Conservation (phyloP, 2,113 vertebrate genomes). For the Scomber colias region DNA sequence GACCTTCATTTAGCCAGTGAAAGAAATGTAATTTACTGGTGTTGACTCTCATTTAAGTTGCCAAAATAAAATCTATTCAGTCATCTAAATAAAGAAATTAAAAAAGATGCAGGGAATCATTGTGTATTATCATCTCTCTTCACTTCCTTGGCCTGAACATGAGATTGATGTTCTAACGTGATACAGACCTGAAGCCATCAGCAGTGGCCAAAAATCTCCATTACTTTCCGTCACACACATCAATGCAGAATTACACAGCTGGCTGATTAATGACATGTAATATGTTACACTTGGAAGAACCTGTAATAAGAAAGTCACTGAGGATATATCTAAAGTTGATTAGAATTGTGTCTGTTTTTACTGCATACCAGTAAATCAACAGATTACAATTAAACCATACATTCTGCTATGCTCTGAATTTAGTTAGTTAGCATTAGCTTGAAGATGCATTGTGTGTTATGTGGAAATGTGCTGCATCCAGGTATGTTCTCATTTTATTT, state of each 20-base stretch:
- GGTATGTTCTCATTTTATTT: neutral
- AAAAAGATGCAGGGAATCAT: neutral
- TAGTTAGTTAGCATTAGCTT: neutral
- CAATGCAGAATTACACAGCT: slow-evolving; percentile 45
- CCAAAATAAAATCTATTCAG: too few species aligned
- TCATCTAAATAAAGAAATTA: neutral
- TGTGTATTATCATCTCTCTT: neutral
- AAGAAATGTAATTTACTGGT: too few species aligned
- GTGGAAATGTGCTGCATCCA: neutral
- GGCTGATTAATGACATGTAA: slow-evolving; percentile 50
- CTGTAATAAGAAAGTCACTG: slow-evolving; percentile 32
- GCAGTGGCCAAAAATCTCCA: slow-evolving; percentile 18
- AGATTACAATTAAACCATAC: neutral
- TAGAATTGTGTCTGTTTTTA: neutral
- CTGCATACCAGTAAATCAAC: slow-evolving; percentile 18
- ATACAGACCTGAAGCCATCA: slow-evolving; percentile 7
- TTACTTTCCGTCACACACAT: slow-evolving; percentile 33
- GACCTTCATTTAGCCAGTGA: too few species aligned
- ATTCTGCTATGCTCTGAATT: neutral
- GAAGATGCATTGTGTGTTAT: too few species aligned
- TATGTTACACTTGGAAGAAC: slow-evolving; percentile 43
- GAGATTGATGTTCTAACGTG: slow-evolving; percentile 6
- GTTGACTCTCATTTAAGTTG: too few species aligned
- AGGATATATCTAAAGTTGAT: slow-evolving; percentile 20
- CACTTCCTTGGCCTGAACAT: neutral